These are phyloP conservation scores for Sylvilagus bachmani DNA, from an alignment of 2,113 vertebrate genomes.

Conservation along the genomic window DNA sequence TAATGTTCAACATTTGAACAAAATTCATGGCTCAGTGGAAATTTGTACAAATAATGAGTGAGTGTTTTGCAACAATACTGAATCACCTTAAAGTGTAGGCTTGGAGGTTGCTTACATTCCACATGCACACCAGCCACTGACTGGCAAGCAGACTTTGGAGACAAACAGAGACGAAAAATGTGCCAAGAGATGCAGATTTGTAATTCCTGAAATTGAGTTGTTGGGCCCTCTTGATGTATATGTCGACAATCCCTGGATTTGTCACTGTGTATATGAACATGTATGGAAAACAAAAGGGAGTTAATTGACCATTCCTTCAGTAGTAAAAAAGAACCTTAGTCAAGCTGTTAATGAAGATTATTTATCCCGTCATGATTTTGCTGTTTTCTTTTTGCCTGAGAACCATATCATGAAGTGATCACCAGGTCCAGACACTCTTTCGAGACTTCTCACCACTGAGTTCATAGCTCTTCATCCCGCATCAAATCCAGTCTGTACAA, in stretches of 20 bases:
- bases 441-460: slow-evolving; percentile 13
- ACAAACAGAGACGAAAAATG: neutral
- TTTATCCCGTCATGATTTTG: slow-evolving; percentile 16
- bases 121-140: neutral
- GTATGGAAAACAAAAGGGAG: neutral
- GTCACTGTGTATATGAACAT: neutral
- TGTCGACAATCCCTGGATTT: neutral
- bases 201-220: neutral
- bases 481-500: slow-evolving; percentile 51
- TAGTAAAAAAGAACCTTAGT: slow-evolving; percentile 46
- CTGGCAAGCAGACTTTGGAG: too few relatives aligned
- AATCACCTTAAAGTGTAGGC: neutral
- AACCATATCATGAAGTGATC: slow-evolving; percentile 30
- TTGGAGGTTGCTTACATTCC: fast-evolving
- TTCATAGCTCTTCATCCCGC: slow-evolving; percentile 49
- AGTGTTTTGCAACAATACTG: neutral
- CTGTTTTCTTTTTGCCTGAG: slow-evolving; percentile 7
- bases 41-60: neutral
- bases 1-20: neutral
- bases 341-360: slow-evolving; percentile 64
- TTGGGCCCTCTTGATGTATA: neutral
- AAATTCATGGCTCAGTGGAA: neutral
- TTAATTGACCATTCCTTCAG: neutral
- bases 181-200: neutral
- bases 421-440: slow-evolving; percentile 59